Evolutionary conservation across 1,140 invertebrate genomes (phyloP).

Genomic region (Coelopa frigida): DNA sequence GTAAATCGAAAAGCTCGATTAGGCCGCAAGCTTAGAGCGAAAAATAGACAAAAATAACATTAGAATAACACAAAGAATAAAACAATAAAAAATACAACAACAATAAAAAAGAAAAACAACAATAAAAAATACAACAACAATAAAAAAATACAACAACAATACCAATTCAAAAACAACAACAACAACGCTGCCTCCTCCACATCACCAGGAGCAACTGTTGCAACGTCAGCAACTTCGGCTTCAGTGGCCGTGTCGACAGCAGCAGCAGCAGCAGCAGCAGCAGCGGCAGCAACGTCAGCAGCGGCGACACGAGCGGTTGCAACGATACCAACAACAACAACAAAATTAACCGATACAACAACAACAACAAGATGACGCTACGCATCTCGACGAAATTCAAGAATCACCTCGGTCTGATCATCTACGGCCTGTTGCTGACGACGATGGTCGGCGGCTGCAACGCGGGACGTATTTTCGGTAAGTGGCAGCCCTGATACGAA

Average conservation of each 20-base stretch:
- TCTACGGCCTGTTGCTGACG: constrained; percentile 27
- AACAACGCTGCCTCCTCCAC: not conserved
- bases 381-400: constrained; percentile 37
- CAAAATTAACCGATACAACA: constrained; percentile 5
- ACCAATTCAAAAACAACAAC: constrained; percentile 2
- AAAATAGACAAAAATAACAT: constrained; percentile 7
- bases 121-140: not conserved
- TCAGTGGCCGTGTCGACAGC: not conserved
- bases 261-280: not conserved
- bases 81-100: constrained; percentile 1
- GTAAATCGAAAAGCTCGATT: no score
- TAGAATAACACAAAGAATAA: not conserved
- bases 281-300: not conserved
- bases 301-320: not conserved
- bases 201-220: not conserved
- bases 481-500: constrained; percentile 15
- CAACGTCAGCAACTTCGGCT: not conserved
- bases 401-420: constrained; percentile 40
- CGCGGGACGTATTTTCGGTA: constrained; percentile 40
- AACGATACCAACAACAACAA: not conserved
- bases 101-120: not conserved
- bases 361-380: constrained; percentile 34
- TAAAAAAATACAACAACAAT: not conserved
- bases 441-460: constrained; percentile 21
- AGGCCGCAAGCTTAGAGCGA: no score